Conservation (phyloP, 2,113 vertebrate species). For the Morone chrysops region DNA sequence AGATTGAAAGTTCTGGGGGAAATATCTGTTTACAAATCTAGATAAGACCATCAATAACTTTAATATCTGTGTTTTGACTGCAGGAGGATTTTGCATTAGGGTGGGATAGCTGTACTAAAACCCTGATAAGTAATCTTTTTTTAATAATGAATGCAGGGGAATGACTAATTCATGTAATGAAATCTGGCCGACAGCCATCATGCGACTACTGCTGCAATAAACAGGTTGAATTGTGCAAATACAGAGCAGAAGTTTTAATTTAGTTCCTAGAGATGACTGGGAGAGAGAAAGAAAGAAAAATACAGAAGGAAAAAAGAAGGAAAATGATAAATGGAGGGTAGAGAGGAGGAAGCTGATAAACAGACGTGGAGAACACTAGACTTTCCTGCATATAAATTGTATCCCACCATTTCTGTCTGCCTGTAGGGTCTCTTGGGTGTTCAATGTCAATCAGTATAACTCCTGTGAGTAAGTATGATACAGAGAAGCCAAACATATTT, state of each 20-base stretch:
- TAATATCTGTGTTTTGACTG: neutral
- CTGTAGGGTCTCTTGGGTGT: neutral
- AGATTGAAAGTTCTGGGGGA: neutral
- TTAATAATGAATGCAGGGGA: slow-evolving; percentile 30
- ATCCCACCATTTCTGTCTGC: slow-evolving; percentile 22
- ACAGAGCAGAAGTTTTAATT: slow-evolving; percentile 19
- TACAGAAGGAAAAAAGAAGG: neutral
- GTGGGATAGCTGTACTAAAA: slow-evolving; percentile 1
- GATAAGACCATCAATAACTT: neutral
- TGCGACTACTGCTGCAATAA: neutral
- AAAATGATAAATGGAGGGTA: neutral
- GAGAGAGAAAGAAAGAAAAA: neutral
- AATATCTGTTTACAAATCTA: neutral
- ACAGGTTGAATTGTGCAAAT: slow-evolving; percentile 19
- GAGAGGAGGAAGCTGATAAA: slow-evolving; percentile 15
- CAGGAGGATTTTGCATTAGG: neutral
- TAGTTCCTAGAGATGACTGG: neutral
- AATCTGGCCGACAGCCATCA: slow-evolving; percentile 34
- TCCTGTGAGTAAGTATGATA: slow-evolving; percentile 26
- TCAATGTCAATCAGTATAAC: slow-evolving; percentile 41
- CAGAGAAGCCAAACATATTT: slow-evolving; percentile 12
- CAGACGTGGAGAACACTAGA: slow-evolving; percentile 12
- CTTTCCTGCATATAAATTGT: slow-evolving; percentile 26
- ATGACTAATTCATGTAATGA: slow-evolving; percentile 40
- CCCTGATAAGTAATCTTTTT: slow-evolving; percentile 3